Base-by-base conservation (phyloP, 1,140 invertebrate species). In the Drosophila willistoni region DNA sequence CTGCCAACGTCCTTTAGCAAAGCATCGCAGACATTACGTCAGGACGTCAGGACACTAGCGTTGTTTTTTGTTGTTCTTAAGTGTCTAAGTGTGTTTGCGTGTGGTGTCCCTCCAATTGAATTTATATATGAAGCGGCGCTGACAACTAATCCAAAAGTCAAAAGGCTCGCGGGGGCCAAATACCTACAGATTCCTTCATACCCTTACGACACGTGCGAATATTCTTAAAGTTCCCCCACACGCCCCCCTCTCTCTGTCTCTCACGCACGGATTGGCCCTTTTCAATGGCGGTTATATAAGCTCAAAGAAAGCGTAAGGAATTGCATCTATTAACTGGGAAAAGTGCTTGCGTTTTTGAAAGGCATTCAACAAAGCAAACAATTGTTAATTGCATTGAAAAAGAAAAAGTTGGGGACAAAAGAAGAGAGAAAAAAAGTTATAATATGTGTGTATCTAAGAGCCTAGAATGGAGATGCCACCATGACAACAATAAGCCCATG, bases 1-100 rank as follows among this genome's bases (percentile, higher is more conserved):
- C 79, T 71, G 71, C 42, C 82, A 79, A 60, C 72, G 75, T 85
- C 77, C 81, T 76, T 73, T 72, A 77, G 73, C 77, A 78, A 66
- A 81, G 77, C 77, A 78, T 63, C 77, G 75, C 71, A 69, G 47
- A 19, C 57, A 65, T 86, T 78, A 70, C 81, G 73, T 87, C 73
- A 64, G 60, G 56, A 59, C 56, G 56, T 59, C 29, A 29, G 29
- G 36, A 59, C 10, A 39, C 14, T 13, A 22, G 19, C 9, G 44
- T 9, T 51, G 19, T 51, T 12, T 51, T 51, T 51, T 51, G 44
- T 51, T 51, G 44, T 51, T 47, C 44, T 34, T 59, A 36, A 33
- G 14, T 33, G 17, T 59, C n/a, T 59, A 10, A 17, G 44, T 51
- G 44, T 51, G 17, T 36, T 12, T 29, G 54, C n/a, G 51, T 55